Evolutionary conservation across 1,140 invertebrate genomes (phyloP), one percentile per base, ranked within the genome.

Genomic region (Conus ventricosus): DNA sequence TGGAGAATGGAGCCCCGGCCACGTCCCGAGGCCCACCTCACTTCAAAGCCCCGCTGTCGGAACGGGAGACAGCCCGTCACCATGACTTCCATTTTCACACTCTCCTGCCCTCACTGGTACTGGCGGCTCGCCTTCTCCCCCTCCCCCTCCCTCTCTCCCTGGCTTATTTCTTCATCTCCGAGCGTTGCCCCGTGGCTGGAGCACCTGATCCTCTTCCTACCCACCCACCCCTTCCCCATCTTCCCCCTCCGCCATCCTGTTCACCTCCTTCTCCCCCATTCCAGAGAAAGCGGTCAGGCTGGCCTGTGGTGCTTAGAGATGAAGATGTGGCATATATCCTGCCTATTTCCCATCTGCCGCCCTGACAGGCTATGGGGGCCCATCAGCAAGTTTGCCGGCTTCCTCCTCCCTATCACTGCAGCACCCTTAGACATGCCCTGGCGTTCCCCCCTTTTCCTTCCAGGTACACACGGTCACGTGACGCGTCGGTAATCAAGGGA

Each of bases 1-100:
- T 84, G 82, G 82, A 84, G 27, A 84, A n/a, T 63, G 51, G 82
- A 55, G 81, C 55, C 20, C 39, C 81, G 81, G 81, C 13, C 81
- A 39, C 54, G 55, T 83, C 81, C 54, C 81, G 8, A 53, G 20
- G 81, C 81, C 81, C 53, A 10, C 53, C 25, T 54, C 81, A 83
- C 81, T 53, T 84, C 82, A 84, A 84, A 84, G 55, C 8, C n/a
- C 23, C 60, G 57, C 8, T 63, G 55, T 25, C 25, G 82, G 82
- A 63, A 84, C 3, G 17, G 55, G 27, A 63, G 82, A 84, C 55
- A 84, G 55, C 82, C 39, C 55, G 82, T 84, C 57, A 84, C 55
- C 60, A 84, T 84, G 54, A 84, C 54, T 84, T 84, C 57, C 82
- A 60, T 84, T 84, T 84, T 54, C 82, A 63, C 57, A 84, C 82